phyloP scores from a whole-genome alignment of 2,888 invertebrate genomes.

The Sminthurinus aureus region DNA sequence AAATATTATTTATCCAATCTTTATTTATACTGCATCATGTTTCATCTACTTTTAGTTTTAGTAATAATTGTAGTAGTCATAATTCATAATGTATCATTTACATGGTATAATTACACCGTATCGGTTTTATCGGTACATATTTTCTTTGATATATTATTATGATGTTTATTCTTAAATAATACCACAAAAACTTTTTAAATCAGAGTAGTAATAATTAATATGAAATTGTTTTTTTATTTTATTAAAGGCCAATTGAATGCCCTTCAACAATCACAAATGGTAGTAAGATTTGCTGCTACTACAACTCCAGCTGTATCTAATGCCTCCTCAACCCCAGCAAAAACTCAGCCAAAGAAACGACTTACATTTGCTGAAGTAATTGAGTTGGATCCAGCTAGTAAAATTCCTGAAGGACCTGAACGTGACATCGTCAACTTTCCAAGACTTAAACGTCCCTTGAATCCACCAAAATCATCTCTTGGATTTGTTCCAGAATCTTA shows the following conservation, averaged over 20 bases:
- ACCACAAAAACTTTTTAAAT: too few species aligned
- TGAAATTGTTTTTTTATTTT: not conserved
- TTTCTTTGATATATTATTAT: too few species aligned
- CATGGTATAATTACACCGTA: too few species aligned
- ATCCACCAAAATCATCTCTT: slow-evolving; percentile 79
- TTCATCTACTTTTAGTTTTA: too few species aligned
- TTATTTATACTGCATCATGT: too few species aligned
- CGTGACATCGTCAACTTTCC: slow-evolving; percentile 80
- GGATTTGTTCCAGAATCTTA: slow-evolving; percentile 95
- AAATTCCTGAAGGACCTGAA: slow-evolving; percentile 65
- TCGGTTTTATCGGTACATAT: too few species aligned
- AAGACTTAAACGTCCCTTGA: slow-evolving; percentile 72
- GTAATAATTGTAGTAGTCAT: too few species aligned
- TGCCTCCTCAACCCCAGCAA: slow-evolving; percentile 28
- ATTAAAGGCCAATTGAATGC: slow-evolving; percentile 18
- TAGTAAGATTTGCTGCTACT: slow-evolving; percentile 41
- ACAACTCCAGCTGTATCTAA: slow-evolving; percentile 22
- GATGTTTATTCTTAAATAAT: too few species aligned
- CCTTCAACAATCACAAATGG: slow-evolving; percentile 41
- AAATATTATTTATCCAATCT: not conserved
- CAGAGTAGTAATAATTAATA: not conserved
- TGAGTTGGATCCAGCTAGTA: not conserved
- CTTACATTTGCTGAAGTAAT: slow-evolving; percentile 5
- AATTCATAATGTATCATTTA: too few species aligned
- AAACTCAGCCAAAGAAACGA: slow-evolving; percentile 20